Evolutionary conservation across 2,113 vertebrate species (phyloP), one percentile per base, ranked within the genome.

Genomic region (Sardina pilchardus): DNA sequence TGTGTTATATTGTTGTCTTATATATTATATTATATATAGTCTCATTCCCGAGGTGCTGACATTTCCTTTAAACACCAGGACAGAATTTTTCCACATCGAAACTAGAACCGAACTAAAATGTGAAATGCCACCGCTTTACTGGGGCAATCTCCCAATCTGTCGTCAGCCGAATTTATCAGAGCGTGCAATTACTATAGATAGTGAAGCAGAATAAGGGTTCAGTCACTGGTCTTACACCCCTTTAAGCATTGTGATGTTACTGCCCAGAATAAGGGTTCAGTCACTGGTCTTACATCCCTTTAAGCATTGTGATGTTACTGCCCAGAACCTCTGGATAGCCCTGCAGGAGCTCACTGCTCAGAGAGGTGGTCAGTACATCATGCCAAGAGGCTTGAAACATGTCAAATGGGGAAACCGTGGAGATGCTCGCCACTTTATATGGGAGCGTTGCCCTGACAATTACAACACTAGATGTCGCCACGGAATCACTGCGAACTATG

Each of bases 401-500:
- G 71, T 36, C 63, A 26, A 50, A 24, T 21, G 19, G 53, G 1
- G 14, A 71, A 71, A 30, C 12, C 3, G 30, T 34, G 71, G 14
- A 34, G 16, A 34, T 34, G 71, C 30, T 6, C 53, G 53, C 53
- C 53, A 16, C 39, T 3, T 16, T 78, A 6, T 14, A 34, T 34
- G 3, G 0, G 30, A 36, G 16, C 30, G 16, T 78, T 78, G 71
- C 5, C 3, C 10, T 5, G 30, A 36, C 10, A 19, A 36, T 34
- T 16, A 16, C 3, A 34, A 34, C 71, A 34, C 71, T 78, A 78
- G 71, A 78, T 78, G 71, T 78, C 71, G 71, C 71, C 14, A 78
- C 16, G 30, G 10, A 36, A 78, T 99, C 26, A 97, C 97, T 45
- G 99, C 98, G 0, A 97, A 99, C 30, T 78, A 21, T 48, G 34